Evolutionary conservation across 2,888 invertebrate genomes (phyloP), one percentile per base, ranked within the genome.

Genomic region (Stenodema calcarata): DNA sequence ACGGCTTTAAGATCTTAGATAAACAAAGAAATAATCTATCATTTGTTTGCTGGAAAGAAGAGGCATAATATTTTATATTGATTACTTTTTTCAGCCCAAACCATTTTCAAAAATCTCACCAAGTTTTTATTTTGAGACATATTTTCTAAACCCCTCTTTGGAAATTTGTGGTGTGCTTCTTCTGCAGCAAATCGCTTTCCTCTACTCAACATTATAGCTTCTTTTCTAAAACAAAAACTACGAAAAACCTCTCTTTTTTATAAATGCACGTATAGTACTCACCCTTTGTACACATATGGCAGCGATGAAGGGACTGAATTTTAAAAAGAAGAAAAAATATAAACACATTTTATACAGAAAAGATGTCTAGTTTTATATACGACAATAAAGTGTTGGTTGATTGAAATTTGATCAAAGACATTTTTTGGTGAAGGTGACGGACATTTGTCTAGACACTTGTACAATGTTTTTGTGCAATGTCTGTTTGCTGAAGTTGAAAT

Each of bases 301-400:
- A 80, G 82, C 82, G 82, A 84, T 73, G 23, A 75, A 27, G 84
- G 84, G 84, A 84, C 84, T 84, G 84, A 84, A 42, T 75, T 82
- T 69, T n/a, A 54, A 41, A 82, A 54, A 18, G 44, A 42, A 12
- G 11, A 30, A 50, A 50, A 54, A 44, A 44, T 23, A 44, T 27
- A 80, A 44, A 70, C 73, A 12, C 75, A 16, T 84, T 73, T 73
- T 84, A 84, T 73, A 84, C 69, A 73, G 16, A 84, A 69, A 73
- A 84, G 47, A 84, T 84, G 44, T 73, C 84, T 84, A 84, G 84
- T 84, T 84, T 84, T 84, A 73, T 84, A 84, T 44, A 84, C 73
- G 84, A 84, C 84, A 84, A 84, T 84, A 84, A 82, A 47, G 35
- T 47, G 47, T 73, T 73, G 44, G n/a, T 70, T 70, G 18, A 47